These are phyloP conservation scores for Neomorphus geoffroyi DNA, from an alignment of 2,797 vertebrate genomes.

Conservation along the genomic window DNA sequence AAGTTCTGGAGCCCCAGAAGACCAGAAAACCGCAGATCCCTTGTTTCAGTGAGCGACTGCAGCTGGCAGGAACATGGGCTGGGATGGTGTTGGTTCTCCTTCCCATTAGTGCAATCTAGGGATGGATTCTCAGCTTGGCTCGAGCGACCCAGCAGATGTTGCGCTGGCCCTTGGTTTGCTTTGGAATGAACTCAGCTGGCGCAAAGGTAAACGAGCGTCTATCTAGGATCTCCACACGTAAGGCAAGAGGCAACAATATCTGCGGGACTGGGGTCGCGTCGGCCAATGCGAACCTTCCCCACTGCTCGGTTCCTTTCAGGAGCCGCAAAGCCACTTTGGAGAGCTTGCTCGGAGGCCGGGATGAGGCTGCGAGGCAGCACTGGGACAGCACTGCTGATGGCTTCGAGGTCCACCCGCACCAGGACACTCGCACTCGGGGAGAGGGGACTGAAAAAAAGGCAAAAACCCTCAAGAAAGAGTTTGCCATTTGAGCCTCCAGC, in stretches of 20 bases:
- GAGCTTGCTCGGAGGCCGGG: neutral
- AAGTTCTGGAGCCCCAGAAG: neutral
- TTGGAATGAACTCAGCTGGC: conserved; percentile 67
- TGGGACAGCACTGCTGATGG: neutral
- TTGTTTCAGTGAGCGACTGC: conserved; percentile 37
- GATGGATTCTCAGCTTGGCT: conserved; percentile 42
- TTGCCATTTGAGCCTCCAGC: neutral
- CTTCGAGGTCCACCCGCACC: neutral
- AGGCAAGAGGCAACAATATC: conserved; percentile 80
- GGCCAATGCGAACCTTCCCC: conserved; percentile 55
- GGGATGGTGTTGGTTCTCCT: conserved; percentile 51
- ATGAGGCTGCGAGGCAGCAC: neutral
- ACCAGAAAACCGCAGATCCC: neutral
- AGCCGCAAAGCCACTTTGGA: conserved; percentile 42
- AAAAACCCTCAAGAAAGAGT: neutral
- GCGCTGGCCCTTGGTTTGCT: conserved; percentile 81
- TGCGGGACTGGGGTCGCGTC: conserved; percentile 62
- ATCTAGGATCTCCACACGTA: conserved; percentile 74
- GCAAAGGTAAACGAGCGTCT: conserved; percentile 71
- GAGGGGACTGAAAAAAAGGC: neutral
- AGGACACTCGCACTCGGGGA: neutral
- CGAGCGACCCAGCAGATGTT: neutral
- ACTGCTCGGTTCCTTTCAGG: conserved; percentile 59
- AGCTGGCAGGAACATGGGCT: conserved; percentile 63
- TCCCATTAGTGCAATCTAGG: conserved; percentile 78